Base-by-base conservation (phyloP, 2,797 vertebrate species). In the Dallia pectoralis region DNA sequence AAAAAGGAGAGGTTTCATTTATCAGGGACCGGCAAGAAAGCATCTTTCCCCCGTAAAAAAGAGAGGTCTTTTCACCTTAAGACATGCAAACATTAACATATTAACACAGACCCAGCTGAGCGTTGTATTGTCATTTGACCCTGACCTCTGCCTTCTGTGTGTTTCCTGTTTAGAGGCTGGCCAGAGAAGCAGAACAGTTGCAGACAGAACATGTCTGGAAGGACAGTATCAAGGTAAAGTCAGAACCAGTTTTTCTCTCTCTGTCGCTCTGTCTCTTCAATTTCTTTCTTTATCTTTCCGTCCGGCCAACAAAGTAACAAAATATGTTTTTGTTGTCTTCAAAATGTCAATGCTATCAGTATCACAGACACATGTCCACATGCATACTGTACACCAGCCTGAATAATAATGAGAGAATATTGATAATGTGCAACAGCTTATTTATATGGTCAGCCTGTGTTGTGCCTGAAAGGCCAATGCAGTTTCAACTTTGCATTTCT, bases 201-300 rank as follows among this genome's bases (percentile, higher is more conserved):
- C 97, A 99, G 93, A 97, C 91, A 86, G 92, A 95, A 71, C 96
- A 98, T 48, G 92, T 88, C 74, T 99, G 97, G 97, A 95, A 97
- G 87, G 96, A 99, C 71, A 95, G 93, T 84, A 96, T 99, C 85
- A 95, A 93, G 95, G 97, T 99, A 96, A 95, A 95, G 87, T 84
- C 67, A 29, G 79, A 77, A 69, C 83, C 77, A 70, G 67, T 53
- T 22, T 1, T 70, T 40, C 49, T 71, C 65, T 75, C 25, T 64
- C n/a, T n/a, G 36, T 73, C 16, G 15, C 48, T 40, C 70, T 62
- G n/a, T 32, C 18, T 32, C 30, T 66, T 5, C 22, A 11, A n/a
- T 8, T 27, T 18, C n/a, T 49, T 32, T 33, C 59, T 67, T 30
- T 25, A 32, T 67, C 18, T 66, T 14, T 29, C 22, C 49, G 22